These are phyloP conservation scores for Acleris holmiana DNA, from an alignment of 2,888 invertebrate genomes.

Conservation along the genomic window DNA sequence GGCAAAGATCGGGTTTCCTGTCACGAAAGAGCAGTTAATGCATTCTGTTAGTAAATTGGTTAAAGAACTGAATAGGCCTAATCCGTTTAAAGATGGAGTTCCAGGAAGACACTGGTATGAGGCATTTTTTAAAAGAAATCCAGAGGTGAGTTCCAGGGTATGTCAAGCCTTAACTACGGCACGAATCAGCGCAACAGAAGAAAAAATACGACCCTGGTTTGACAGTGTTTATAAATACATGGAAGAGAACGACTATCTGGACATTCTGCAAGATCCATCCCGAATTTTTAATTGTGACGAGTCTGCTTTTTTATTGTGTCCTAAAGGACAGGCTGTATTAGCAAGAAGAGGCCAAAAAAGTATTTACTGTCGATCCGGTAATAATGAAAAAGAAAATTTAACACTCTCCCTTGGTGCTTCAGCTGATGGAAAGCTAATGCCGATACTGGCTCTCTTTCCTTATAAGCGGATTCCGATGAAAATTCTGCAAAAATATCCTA, in stretches of 20 bases:
- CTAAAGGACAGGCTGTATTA: constrained; percentile 22
- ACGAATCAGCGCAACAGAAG: background rate
- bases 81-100: constrained; percentile 18
- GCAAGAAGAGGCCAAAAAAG: constrained; percentile 24
- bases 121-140: constrained; percentile 14
- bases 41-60: constrained; percentile 14
- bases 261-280: constrained; percentile 25
- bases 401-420: constrained; percentile 29
- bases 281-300: constrained; percentile 32
- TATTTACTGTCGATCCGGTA: constrained; percentile 18
- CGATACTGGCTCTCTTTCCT: constrained; percentile 32
- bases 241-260: no score
- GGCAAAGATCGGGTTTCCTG: constrained; percentile 18
- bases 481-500: constrained; percentile 29
- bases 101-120: constrained; percentile 23
- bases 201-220: constrained; percentile 5
- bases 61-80: constrained; percentile 6
- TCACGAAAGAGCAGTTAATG: constrained; percentile 26
- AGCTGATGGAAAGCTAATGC: constrained; percentile 35
- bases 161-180: constrained; percentile 3
- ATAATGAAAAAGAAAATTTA: constrained; percentile 27
- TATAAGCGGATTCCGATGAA: constrained; percentile 24
- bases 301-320: constrained; percentile 27
- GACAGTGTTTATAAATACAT: no score
- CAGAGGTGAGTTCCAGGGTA: background rate